Percentiles rank a stretch among this genome's conserved stretches.
phyloP scores from a whole-genome alignment of 2,113 vertebrate genomes.

The Synodontis membranacea region DNA sequence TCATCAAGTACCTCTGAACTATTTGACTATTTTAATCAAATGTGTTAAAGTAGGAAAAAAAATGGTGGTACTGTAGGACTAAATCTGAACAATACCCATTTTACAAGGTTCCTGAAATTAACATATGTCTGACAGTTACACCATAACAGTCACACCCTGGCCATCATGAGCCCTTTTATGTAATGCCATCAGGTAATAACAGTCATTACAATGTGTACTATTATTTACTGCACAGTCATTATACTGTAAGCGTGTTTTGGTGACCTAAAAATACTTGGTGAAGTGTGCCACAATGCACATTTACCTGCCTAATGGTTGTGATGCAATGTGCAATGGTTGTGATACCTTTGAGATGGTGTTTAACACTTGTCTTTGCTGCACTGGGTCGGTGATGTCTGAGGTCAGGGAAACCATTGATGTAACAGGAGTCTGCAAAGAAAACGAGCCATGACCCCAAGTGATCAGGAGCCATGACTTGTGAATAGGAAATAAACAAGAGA shows the following conservation, averaged over 20 bases:
- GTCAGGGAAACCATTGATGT: conserved; percentile 65
- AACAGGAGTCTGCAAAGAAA: conserved; percentile 61
- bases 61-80: not conserved
- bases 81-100: not conserved
- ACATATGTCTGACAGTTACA: conserved; percentile 1
- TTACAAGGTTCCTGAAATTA: not conserved
- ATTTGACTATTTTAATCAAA: not conserved
- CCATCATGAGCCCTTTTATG: not conserved
- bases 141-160: conserved; percentile 31
- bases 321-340: not conserved
- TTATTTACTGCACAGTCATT: conserved; percentile 39
- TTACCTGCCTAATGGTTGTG: not conserved
- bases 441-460: conserved; percentile 63
- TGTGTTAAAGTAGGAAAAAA: not conserved
- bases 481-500: conserved; percentile 75
- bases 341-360: conserved; percentile 8
- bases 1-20: not conserved
- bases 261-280: conserved; percentile 23
- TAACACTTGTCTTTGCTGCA: not conserved
- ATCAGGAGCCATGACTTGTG: conserved; percentile 55
- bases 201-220: conserved; percentile 38
- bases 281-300: not conserved
- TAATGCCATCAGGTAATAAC: conserved; percentile 37
- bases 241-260: conserved; percentile 26
- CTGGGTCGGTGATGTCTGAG: conserved; percentile 21